Conservation (phyloP, 2,888 invertebrate genomes). For the Adineta ricciae region DNA sequence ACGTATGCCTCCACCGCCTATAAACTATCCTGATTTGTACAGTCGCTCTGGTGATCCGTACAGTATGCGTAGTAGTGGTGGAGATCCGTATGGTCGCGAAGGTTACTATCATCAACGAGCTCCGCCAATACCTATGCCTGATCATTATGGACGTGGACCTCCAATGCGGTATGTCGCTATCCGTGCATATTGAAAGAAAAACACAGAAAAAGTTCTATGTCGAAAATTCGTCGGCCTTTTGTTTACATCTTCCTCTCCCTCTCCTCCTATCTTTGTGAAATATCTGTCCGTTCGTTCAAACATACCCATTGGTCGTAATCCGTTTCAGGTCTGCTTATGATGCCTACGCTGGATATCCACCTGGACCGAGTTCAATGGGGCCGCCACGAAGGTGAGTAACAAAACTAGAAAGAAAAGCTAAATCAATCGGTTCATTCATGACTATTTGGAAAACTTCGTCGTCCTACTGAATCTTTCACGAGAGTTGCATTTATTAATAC, state of each 20-base stretch:
- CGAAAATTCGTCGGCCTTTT: background rate
- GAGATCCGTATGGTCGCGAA: slow-evolving; percentile 4
- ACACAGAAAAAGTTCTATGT: background rate
- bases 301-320: background rate
- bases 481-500: background rate
- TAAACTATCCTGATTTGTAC: background rate
- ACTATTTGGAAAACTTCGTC: background rate
- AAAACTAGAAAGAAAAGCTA: background rate
- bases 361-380: slow-evolving; percentile 1
- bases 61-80: background rate
- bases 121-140: background rate
- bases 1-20: background rate
- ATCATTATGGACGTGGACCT: slow-evolving; percentile 9
- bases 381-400: slow-evolving; percentile 3
- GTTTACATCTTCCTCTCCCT: background rate
- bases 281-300: background rate
- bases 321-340: slow-evolving; percentile 18
- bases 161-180: slow-evolving; percentile 16
- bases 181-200: background rate
- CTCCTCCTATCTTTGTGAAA: background rate
- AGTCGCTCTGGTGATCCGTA: slow-evolving; percentile 5
- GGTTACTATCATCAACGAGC: background rate
- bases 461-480: background rate
- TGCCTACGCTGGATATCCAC: background rate
- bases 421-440: background rate